These are phyloP conservation scores for Drosophila guanche DNA, from an alignment of 1,140 invertebrate species.

Conservation along the genomic window DNA sequence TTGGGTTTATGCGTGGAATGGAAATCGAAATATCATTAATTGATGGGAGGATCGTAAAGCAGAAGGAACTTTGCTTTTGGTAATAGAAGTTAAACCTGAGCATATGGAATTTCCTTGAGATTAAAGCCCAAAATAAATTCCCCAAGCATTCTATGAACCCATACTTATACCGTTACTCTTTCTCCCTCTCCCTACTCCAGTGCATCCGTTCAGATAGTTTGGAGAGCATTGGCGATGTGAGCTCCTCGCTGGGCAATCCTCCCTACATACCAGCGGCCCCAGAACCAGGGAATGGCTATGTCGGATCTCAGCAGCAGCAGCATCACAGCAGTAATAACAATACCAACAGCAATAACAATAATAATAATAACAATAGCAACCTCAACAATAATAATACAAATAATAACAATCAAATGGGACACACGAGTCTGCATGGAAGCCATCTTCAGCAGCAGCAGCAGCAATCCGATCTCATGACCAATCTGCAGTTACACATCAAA, in stretches of 20 bases:
- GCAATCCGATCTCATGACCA: constrained; percentile 77
- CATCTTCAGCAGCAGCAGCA: constrained; percentile 60
- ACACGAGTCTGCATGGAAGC: constrained; percentile 54
- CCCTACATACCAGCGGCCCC: constrained; percentile 72
- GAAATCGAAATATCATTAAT: too few species aligned
- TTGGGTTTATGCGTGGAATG: background rate
- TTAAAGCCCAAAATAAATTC: too few species aligned
- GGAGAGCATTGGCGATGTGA: constrained; percentile 82
- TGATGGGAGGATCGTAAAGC: too few species aligned
- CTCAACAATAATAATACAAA: constrained; percentile 66
- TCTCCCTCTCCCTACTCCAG: constrained; percentile 28
- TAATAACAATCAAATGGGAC: constrained; percentile 74
- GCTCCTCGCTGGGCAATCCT: constrained; percentile 74
- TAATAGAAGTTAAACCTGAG: too few species aligned
- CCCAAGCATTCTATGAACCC: too few species aligned
- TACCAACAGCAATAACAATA: constrained; percentile 48
- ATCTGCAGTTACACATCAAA: constrained; percentile 85
- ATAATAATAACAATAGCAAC: constrained; percentile 55
- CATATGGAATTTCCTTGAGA: too few species aligned
- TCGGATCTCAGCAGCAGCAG: constrained; percentile 73
- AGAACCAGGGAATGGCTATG: constrained; percentile 57
- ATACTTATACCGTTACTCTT: background rate
- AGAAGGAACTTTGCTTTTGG: too few species aligned
- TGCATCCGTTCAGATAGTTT: constrained; percentile 80
- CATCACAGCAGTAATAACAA: constrained; percentile 48